phyloP scores from a whole-genome alignment of 1,140 invertebrate genomes.

The Drosophila sturtevanti region DNA sequence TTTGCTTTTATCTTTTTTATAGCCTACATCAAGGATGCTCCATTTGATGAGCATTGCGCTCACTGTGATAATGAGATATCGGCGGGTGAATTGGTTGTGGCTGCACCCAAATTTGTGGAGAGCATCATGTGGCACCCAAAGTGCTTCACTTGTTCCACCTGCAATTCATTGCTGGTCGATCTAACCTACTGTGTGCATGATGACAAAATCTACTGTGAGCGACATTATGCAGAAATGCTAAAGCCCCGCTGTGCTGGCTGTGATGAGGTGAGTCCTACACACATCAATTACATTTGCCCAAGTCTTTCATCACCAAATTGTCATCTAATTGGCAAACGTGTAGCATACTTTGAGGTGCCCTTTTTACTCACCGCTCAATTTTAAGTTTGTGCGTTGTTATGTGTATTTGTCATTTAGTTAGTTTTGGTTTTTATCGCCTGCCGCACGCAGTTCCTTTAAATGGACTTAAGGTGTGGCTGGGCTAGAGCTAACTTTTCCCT shows the following conservation, averaged over 20 bases:
- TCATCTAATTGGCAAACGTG: slow-evolving; percentile 58
- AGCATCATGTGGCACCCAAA: slow-evolving; percentile 91
- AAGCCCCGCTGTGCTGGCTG: slow-evolving; percentile 96
- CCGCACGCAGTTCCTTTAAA: slow-evolving; percentile 64
- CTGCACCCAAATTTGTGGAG: slow-evolving; percentile 84
- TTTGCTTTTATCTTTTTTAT: slow-evolving; percentile 9
- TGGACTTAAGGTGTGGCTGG: slow-evolving; percentile 60
- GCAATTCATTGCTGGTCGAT: slow-evolving; percentile 94
- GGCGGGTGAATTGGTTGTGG: slow-evolving; percentile 84
- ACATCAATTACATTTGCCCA: not conserved
- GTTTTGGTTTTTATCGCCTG: slow-evolving; percentile 59
- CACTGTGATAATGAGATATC: slow-evolving; percentile 84
- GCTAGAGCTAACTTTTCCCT: slow-evolving; percentile 16
- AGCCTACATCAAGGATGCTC: slow-evolving; percentile 82
- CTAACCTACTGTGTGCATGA: slow-evolving; percentile 95
- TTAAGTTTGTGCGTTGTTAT: slow-evolving; percentile 26
- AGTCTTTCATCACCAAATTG: slow-evolving; percentile 19
- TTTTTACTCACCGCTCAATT: slow-evolving; percentile 7
- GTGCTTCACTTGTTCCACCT: slow-evolving; percentile 93
- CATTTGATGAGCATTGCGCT: slow-evolving; percentile 82
- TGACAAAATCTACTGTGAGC: slow-evolving; percentile 93
- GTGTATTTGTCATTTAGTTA: slow-evolving; percentile 41
- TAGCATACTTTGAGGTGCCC: slow-evolving; percentile 57
- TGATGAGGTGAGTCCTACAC: slow-evolving; percentile 91
- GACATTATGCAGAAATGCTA: slow-evolving; percentile 96